A percentile compares a stretch with the other conserved stretches of the same genome.
Conservation (phyloP, 2,888 invertebrate genomes). For the Coleophora deauratella region DNA sequence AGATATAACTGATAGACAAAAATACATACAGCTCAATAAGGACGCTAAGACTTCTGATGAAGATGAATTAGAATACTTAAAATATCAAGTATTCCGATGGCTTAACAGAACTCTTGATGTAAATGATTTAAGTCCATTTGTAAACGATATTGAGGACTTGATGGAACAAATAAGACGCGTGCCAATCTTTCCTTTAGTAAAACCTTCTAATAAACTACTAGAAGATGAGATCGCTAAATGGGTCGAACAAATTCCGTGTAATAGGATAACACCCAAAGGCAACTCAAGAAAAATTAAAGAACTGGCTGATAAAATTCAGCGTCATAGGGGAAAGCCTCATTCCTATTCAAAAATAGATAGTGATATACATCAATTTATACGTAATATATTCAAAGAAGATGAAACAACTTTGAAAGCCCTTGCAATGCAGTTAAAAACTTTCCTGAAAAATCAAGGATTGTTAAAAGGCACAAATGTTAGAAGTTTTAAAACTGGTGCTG, state of each 20-base stretch:
- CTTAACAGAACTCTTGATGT: slow-evolving; percentile 23
- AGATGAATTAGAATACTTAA: slow-evolving; percentile 38
- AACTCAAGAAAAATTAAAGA: slow-evolving; percentile 13
- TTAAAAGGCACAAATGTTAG: neutral
- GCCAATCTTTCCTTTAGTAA: slow-evolving; percentile 14
- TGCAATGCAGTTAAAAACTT: neutral
- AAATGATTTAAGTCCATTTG: slow-evolving; percentile 17
- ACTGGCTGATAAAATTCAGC: slow-evolving; percentile 14
- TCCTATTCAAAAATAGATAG: slow-evolving; percentile 10
- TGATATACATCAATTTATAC: slow-evolving; percentile 11
- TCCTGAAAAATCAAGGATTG: neutral
- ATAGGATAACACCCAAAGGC: slow-evolving; percentile 5
- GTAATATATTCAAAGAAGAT: slow-evolving; percentile 7
- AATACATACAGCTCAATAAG: slow-evolving; percentile 34
- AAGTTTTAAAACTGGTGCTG: slow-evolving; percentile 8
- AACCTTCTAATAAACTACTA: slow-evolving; percentile 10
- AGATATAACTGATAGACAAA: slow-evolving; percentile 35
- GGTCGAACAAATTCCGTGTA: slow-evolving; percentile 15
- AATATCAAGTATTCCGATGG: slow-evolving; percentile 35
- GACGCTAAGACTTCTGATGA: slow-evolving; percentile 19
- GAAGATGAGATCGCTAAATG: slow-evolving; percentile 19
- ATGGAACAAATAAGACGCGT: slow-evolving; percentile 21
- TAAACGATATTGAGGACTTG: slow-evolving; percentile 20
- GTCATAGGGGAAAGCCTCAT: slow-evolving; percentile 7
- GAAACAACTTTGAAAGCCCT: neutral